phyloP scores from a whole-genome alignment of 2,797 vertebrate species.

The Eulemur rubriventer region DNA sequence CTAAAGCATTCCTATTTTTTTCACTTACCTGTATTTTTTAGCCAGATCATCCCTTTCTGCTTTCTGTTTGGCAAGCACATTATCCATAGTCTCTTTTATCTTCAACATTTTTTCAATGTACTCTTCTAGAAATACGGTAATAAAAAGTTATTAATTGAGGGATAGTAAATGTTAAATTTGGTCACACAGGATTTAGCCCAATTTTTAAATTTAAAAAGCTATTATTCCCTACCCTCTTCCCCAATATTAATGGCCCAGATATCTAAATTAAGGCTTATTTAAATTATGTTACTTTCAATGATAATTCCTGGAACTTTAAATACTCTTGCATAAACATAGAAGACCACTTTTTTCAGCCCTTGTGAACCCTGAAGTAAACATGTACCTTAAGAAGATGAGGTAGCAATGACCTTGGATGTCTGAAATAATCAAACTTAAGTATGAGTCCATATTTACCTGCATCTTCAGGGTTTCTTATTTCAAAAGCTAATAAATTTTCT shows the following conservation, averaged over 20 bases:
- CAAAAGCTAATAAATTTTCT: slow-evolving; percentile 82
- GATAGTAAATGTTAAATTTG: slow-evolving; percentile 21
- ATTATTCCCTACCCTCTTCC: not conserved
- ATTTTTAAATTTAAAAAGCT: not conserved
- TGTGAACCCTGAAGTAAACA: slow-evolving; percentile 27
- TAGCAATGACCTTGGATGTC: not conserved
- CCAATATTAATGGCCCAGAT: not conserved
- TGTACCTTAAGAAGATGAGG: not conserved
- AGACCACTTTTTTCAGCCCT: slow-evolving; percentile 13
- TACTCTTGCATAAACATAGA: not conserved
- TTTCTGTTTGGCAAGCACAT: slow-evolving; percentile 86
- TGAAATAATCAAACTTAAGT: not conserved
- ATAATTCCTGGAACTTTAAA: not conserved
- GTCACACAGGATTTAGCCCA: not conserved
- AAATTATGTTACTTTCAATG: not conserved
- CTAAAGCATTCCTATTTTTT: slow-evolving; percentile 8
- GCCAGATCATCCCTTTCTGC: slow-evolving; percentile 86
- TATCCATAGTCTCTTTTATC: slow-evolving; percentile 84
- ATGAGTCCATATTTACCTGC: slow-evolving; percentile 84
- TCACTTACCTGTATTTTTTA: slow-evolving; percentile 87
- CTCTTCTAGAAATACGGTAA: slow-evolving; percentile 59
- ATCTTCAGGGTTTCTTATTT: slow-evolving; percentile 83
- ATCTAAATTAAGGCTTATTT: not conserved
- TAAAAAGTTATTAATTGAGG: slow-evolving; percentile 24
- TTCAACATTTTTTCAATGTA: slow-evolving; percentile 82